Conservation (phyloP, 2,888 invertebrate species). For the Trilocha varians region DNA sequence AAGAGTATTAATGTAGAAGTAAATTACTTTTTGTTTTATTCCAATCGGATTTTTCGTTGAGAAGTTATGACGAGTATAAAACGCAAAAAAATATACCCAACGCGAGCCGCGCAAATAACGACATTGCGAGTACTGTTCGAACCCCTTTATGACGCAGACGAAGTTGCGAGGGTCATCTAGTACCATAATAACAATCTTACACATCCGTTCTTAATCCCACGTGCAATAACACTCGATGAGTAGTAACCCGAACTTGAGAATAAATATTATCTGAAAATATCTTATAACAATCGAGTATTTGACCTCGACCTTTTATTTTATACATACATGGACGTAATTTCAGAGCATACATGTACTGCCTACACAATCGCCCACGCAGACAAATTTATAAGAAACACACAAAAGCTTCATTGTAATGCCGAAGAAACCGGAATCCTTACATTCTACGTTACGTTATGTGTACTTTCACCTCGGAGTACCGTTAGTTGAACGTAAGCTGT, state of each 20-base stretch:
- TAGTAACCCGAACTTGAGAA: neutral
- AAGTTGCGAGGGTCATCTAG: no score
- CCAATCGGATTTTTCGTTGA: no score
- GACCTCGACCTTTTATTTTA: neutral
- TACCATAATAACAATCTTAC: no score
- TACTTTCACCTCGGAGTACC: slow-evolving; percentile 61
- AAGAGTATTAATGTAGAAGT: no score
- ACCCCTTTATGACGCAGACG: no score
- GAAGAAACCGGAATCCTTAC: slow-evolving; percentile 15
- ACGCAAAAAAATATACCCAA: no score
- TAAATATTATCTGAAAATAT: neutral
- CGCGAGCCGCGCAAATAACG: no score
- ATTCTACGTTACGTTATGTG: slow-evolving; percentile 38
- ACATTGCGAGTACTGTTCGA: no score
- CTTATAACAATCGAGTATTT: neutral
- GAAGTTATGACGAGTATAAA: no score
- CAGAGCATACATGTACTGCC: neutral
- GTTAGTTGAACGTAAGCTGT: slow-evolving; percentile 35
- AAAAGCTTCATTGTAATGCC: neutral
- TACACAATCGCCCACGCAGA: no score
- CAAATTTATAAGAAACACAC: neutral
- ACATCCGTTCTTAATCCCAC: no score
- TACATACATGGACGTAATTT: neutral
- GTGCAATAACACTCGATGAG: neutral
- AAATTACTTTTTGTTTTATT: no score